Conservation (phyloP, 2,113 vertebrate species). For the Mastomys coucha region DNA sequence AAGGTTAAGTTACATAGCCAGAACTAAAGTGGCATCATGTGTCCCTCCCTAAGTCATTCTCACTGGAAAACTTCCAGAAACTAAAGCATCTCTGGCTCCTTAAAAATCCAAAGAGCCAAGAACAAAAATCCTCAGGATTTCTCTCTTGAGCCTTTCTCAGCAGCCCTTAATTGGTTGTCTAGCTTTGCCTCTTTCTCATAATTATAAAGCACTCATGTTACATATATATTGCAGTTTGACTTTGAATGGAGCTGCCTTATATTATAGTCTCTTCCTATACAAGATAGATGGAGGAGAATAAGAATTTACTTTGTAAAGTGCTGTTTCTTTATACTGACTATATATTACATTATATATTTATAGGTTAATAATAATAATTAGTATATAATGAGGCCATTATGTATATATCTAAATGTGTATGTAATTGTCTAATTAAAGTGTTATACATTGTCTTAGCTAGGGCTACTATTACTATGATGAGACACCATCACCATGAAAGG, state of each 20-base stretch:
- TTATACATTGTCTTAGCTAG: background rate
- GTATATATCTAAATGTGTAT: background rate
- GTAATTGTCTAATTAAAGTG: conserved; percentile 18
- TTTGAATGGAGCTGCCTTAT: background rate
- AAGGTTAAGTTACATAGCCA: background rate
- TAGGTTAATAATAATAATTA: background rate
- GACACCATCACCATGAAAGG: background rate
- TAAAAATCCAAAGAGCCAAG: background rate
- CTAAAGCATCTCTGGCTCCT: background rate
- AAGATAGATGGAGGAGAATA: background rate
- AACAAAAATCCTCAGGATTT: background rate
- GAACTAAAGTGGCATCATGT: background rate
- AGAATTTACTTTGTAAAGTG: background rate
- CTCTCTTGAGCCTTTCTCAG: background rate
- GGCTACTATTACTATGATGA: background rate
- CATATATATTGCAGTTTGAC: background rate
- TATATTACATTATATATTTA: background rate
- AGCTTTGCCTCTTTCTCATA: background rate
- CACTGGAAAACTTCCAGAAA: background rate
- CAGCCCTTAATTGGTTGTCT: background rate
- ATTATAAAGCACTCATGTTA: background rate
- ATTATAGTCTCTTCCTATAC: background rate
- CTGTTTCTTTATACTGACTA: background rate
- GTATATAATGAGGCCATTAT: background rate
- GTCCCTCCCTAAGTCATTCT: background rate